Conservation (phyloP, 2,888 invertebrate species). For the Zygogramma bicolorata region DNA sequence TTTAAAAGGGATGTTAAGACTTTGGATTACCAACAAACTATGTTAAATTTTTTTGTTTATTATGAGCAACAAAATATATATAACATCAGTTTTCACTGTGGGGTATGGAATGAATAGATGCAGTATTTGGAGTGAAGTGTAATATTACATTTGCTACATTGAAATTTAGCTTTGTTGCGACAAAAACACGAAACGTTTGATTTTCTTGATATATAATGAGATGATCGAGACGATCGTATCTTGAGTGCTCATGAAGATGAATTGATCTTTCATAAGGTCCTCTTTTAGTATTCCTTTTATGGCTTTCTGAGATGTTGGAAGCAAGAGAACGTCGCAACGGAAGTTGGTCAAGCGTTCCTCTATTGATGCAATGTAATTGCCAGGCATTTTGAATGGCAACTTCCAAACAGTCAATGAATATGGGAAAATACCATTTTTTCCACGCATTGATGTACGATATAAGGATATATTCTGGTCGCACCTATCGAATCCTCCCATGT, state of each 20-base stretch:
- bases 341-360: slow-evolving; percentile 47
- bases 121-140: slow-evolving; percentile 1
- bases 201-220: slow-evolving; percentile 13
- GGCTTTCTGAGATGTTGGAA: slow-evolving; percentile 26
- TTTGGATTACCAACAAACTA: background rate
- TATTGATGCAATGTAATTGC: slow-evolving; percentile 45
- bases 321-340: slow-evolving; percentile 46
- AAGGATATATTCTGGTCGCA: slow-evolving; percentile 51
- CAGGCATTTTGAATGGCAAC: slow-evolving; percentile 53
- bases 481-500: slow-evolving; percentile 53
- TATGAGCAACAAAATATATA: background rate
- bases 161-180: slow-evolving; percentile 12
- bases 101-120: background rate
- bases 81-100: background rate
- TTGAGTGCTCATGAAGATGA: slow-evolving; percentile 10
- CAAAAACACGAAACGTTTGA: slow-evolving; percentile 14
- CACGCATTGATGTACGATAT: slow-evolving; percentile 43
- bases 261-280: slow-evolving; percentile 19
- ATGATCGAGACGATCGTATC: slow-evolving; percentile 15
- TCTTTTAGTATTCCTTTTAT: slow-evolving; percentile 30
- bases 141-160: slow-evolving; percentile 17
- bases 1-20: slow-evolving; percentile 13
- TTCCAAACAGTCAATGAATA: slow-evolving; percentile 51
- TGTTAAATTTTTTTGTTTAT: background rate
- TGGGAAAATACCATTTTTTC: slow-evolving; percentile 55